These are phyloP conservation scores for Oligia strigilis DNA, from an alignment of 2,888 invertebrate species.

Conservation along the genomic window DNA sequence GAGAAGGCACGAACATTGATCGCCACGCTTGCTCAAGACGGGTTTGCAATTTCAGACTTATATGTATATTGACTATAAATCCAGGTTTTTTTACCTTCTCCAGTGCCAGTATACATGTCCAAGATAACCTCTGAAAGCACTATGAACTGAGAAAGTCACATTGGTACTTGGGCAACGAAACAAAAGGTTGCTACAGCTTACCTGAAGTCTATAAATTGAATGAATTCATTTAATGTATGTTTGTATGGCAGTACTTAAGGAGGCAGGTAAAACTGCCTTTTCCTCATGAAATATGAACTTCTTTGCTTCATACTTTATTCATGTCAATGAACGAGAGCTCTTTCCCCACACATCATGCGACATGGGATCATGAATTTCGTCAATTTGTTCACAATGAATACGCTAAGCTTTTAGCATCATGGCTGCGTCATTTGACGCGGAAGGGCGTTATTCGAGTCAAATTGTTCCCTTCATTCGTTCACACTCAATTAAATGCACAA, in stretches of 20 bases:
- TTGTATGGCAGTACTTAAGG: not conserved
- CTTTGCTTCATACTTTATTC: slow-evolving; percentile 1
- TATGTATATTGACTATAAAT: not conserved
- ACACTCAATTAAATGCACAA: slow-evolving; percentile 84
- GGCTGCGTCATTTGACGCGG: slow-evolving; percentile 67
- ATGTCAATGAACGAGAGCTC: slow-evolving; percentile 15
- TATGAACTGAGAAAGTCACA: not conserved
- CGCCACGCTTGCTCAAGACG: too few species aligned
- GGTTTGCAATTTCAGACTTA: too few species aligned
- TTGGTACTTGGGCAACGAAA: not conserved
- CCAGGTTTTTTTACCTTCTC: not conserved
- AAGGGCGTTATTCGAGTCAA: slow-evolving; percentile 72
- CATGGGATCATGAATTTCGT: slow-evolving; percentile 53
- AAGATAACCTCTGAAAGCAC: not conserved
- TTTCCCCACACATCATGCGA: slow-evolving; percentile 34
- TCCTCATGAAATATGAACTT: slow-evolving; percentile 2
- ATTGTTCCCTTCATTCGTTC: slow-evolving; percentile 77
- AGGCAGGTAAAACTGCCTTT: not conserved
- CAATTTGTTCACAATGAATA: slow-evolving; percentile 61
- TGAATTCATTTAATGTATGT: not conserved
- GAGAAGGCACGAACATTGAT: too few species aligned
- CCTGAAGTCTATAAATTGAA: not conserved
- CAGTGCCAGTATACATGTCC: not conserved
- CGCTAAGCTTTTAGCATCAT: slow-evolving; percentile 58
- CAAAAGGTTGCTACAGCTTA: not conserved